Base-by-base conservation (phyloP, 2,888 invertebrate species). In the Prosopocoilus inquinatus region DNA sequence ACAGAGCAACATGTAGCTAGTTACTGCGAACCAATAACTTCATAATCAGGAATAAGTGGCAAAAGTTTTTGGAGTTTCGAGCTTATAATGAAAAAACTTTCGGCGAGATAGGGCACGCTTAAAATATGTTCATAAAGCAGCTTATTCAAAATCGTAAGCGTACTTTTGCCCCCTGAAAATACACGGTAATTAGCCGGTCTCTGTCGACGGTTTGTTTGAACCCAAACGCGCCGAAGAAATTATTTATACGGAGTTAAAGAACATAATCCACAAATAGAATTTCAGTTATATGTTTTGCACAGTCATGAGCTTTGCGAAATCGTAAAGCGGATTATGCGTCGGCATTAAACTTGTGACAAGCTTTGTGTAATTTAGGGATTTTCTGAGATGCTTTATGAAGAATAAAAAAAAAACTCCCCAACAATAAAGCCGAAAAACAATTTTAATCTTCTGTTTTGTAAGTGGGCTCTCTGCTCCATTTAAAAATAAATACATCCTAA, bases 231-330 rank as follows among this genome's bases (percentile, higher is more conserved):
- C 62, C 61, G 63, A 64, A 64, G 63, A 64, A 63, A 61, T 65
- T 66, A 64, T 66, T 66, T 66, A 62, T 64, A 60, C 57, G 56
- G 62, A 64, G 61, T 66, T 63, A 63, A 65, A 62, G 63, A 60
- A 62, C 60, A 58, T 66, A 66, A 67, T 67, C 65, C 62, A 60
- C 63, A 65, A 66, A 67, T 64, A 65, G 65, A 66, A 67, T 63
- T 67, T 58, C 65, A 55, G 63, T 66, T 66, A 66, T 62, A 58
- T 64, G 65, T 65, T 64, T 65, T 64, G 64, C 66, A 57, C 63
- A 60, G 64, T 60, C 60, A 58, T 56, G 64, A 59, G 65, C 64
- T 65, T 63, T 63, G 61, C 66, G 60, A 65, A 63, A 63, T 64
- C 56, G 59, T 59, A 66, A 65, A 67, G 67, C 58, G 65, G 67